Base-by-base conservation (phyloP, 2,797 vertebrate species). In the Hephaestus fuliginosus region DNA sequence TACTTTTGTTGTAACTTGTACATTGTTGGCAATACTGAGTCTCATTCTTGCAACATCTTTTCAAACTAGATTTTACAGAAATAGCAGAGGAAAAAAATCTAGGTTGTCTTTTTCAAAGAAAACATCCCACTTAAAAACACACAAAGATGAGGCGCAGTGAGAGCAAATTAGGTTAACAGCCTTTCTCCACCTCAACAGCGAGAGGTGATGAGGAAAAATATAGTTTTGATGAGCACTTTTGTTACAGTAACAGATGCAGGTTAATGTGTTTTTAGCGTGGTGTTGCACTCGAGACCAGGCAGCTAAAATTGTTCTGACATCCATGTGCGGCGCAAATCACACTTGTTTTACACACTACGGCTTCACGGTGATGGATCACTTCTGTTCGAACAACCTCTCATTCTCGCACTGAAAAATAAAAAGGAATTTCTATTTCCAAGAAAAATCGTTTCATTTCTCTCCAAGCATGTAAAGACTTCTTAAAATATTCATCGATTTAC, bases 41-140 rank as follows among this genome's bases (percentile, higher is more conserved):
- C 20, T 64, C 46, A 65, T 2, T 25, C 25, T 25, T 33, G 30
- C 11, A 63, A 55, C 30, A 57, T 9, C 1, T 14, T 28, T 69
- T 79, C 33, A 17, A 69, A 70, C 48, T 46, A 41, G 64, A 28
- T 52, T 62, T 58, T 1, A 10, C 65, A 78, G 44, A 72, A 73
- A 56, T 41, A 41, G 22, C 48, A 53, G 64, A 5, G 12, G 0
- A 58, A 65, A 68, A 22, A 25, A 56, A 67, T 44, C 41, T 70
- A 65, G 56, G 67, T 69, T 85, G 70, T 57, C 49, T 49, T 67
- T 74, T 78, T 86, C 76, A 80, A 79, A 86, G 67, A 79, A 83
- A 80, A 53, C 53, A 60, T 83, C 33, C 28, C 58, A 68, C 7
- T 77, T 52, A 55, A 66, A 79, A 69, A 84, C 1, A 67, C 15